Evolutionary conservation across 2,888 invertebrate genomes (phyloP).

Genomic region (Latheticus oryzae): DNA sequence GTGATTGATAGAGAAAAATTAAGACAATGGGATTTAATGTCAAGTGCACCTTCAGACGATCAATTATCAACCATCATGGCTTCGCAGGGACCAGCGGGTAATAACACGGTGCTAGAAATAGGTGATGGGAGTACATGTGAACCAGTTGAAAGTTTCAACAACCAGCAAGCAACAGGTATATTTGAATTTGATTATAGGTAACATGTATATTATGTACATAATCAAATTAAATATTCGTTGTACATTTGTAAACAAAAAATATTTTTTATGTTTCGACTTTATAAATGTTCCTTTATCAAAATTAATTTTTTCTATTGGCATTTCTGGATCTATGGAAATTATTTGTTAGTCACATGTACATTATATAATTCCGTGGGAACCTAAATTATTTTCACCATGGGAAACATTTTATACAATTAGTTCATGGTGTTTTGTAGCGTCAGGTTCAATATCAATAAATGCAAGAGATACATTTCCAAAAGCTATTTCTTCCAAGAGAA

Average conservation of each 20-base stretch:
- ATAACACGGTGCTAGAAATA: constrained; percentile 60
- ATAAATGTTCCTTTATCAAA: no score
- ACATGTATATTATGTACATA: constrained; percentile 50
- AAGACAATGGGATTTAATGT: constrained; percentile 90
- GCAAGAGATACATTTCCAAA: constrained; percentile 61
- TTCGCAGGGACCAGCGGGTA: constrained; percentile 56
- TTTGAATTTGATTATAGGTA: constrained; percentile 49
- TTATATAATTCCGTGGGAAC: no score
- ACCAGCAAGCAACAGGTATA: constrained; percentile 61
- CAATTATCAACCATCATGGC: constrained; percentile 52
- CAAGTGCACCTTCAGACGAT: constrained; percentile 72
- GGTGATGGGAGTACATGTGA: constrained; percentile 55
- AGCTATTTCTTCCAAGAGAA: constrained; percentile 55
- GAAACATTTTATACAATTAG: constrained; percentile 13
- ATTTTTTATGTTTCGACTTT: no score
- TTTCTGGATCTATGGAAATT: no score
- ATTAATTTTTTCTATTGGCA: no score
- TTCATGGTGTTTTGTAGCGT: constrained; percentile 57
- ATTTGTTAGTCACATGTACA: no score
- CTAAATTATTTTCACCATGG: no score
- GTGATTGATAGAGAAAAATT: constrained; percentile 85
- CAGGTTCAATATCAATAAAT: constrained; percentile 63
- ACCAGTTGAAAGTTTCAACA: constrained; percentile 52
- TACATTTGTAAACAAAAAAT: no score
- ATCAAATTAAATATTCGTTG: no score